Evolutionary conservation across 2,888 invertebrate genomes (phyloP).

Genomic region (Drosophila robusta): DNA sequence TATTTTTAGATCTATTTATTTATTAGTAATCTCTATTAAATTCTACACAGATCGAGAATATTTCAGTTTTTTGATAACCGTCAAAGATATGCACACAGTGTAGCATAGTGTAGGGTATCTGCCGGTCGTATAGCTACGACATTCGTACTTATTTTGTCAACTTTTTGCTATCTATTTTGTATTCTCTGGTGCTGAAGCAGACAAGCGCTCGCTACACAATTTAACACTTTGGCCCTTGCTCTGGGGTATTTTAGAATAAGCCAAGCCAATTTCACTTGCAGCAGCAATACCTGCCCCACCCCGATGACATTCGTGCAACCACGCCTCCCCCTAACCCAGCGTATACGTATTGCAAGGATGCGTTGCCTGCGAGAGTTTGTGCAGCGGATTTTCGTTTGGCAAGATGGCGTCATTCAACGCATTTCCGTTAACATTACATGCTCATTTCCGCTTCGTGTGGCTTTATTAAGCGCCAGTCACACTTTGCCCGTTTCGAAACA

Average conservation of each 20-base stretch:
- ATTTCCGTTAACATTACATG: slow-evolving; percentile 79
- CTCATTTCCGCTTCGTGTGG: slow-evolving; percentile 79
- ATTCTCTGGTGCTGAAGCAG: slow-evolving; percentile 16
- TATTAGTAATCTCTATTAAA: no score
- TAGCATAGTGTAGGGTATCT: background rate
- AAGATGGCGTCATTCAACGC: slow-evolving; percentile 76
- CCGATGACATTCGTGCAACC: no score
- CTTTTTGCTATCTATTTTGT: slow-evolving; percentile 7
- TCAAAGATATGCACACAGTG: no score
- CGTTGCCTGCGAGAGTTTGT: slow-evolving; percentile 30
- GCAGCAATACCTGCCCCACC: slow-evolving; percentile 6
- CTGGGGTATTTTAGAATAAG: slow-evolving; percentile 50
- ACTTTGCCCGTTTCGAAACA: slow-evolving; percentile 3
- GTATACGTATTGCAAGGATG: slow-evolving; percentile 31
- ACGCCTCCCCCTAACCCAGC: background rate
- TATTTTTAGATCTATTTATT: no score
- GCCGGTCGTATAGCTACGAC: background rate
- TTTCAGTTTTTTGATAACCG: no score
- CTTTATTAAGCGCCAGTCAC: slow-evolving; percentile 68
- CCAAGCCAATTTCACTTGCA: slow-evolving; percentile 53
- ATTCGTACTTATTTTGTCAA: background rate
- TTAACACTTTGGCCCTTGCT: slow-evolving; percentile 69
- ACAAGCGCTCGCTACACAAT: slow-evolving; percentile 62
- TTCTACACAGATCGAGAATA: no score
- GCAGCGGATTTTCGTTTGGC: slow-evolving; percentile 48